These are phyloP conservation scores for Polietes domitor DNA, from an alignment of 2,888 invertebrate species.

Conservation along the genomic window DNA sequence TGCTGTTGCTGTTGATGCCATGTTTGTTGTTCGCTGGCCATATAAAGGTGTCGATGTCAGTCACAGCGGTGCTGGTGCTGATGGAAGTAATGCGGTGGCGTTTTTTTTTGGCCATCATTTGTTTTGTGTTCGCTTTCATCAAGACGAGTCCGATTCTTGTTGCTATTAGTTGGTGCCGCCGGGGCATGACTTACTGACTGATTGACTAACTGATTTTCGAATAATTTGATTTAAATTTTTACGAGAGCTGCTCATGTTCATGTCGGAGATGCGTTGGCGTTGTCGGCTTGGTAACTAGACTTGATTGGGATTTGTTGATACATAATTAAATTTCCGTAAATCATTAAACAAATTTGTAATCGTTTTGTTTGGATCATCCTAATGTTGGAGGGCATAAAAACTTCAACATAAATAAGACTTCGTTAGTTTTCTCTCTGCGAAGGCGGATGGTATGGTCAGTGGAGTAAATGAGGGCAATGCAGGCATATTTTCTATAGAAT, in stretches of 20 bases:
- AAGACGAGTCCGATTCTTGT: not conserved
- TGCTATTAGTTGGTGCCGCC: not conserved
- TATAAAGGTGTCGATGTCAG: slow-evolving; percentile 4
- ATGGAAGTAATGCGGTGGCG: slow-evolving; percentile 46
- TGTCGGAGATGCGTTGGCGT: not conserved
- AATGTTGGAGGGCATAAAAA: no score
- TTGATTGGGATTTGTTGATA: not conserved
- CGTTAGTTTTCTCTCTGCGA: no score
- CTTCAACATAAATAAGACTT: no score
- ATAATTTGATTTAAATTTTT: slow-evolving; percentile 6
- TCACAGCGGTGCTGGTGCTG: not conserved
- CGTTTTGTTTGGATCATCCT: slow-evolving; percentile 25
- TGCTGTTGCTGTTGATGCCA: no score
- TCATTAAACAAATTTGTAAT: slow-evolving; percentile 53
- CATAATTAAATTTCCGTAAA: slow-evolving; percentile 47
- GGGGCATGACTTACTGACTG: not conserved
- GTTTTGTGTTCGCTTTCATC: slow-evolving; percentile 12
- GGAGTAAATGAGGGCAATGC: no score
- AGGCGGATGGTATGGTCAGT: no score
- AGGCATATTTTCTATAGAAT: no score
- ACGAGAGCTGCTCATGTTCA: not conserved
- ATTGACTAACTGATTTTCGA: slow-evolving; percentile 14
- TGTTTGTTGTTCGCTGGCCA: not conserved
- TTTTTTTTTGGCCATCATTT: slow-evolving; percentile 43
- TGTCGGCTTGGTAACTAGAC: not conserved